These are phyloP conservation scores for Conomelus anceps DNA, from an alignment of 2,888 invertebrate species.

Conservation along the genomic window DNA sequence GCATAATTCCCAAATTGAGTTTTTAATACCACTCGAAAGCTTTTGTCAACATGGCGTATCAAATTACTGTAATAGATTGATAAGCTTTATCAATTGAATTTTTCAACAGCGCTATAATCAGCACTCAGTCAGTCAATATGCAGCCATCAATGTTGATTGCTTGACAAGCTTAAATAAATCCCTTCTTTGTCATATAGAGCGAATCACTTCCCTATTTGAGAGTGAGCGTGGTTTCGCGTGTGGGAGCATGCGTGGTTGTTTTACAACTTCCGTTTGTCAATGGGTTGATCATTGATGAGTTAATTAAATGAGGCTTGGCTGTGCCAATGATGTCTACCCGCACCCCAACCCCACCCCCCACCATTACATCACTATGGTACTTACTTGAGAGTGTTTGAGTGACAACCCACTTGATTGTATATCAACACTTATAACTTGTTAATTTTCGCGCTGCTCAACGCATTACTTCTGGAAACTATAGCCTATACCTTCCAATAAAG, in stretches of 20 bases:
- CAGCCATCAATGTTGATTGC: background rate
- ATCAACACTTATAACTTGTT: no score
- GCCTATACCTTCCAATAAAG: no score
- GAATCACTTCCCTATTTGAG: background rate
- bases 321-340: background rate
- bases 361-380: no score
- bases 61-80: background rate
- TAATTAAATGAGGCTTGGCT: background rate
- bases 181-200: background rate
- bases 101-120: background rate
- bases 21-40: background rate
- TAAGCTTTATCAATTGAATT: background rate
- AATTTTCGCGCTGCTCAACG: no score
- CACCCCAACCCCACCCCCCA: background rate
- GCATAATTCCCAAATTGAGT: background rate
- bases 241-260: background rate
- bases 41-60: background rate
- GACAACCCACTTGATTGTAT: no score
- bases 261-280: background rate
- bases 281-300: background rate
- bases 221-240: background rate
- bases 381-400: background rate
- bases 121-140: background rate
- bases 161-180: background rate
- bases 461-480: no score